phyloP scores from a whole-genome alignment of 2,113 vertebrate species.

The Vulpes vulpes region DNA sequence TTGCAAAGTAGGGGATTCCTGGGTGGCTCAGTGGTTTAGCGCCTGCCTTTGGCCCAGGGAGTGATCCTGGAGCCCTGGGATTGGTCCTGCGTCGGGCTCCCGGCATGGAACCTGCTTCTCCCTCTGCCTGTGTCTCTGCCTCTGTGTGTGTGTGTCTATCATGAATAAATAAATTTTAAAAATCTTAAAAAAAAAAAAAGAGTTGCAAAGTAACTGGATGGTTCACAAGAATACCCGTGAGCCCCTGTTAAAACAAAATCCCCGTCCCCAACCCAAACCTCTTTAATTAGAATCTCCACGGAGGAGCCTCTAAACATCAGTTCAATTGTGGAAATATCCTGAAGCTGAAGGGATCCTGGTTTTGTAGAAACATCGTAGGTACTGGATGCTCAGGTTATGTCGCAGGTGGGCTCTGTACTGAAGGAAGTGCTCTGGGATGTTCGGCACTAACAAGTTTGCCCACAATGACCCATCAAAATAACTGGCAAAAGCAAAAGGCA shows the following conservation, averaged over 20 bases:
- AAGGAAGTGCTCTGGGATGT: not conserved
- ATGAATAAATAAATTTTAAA: too few species aligned
- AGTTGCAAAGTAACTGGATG: slow-evolving; percentile 7
- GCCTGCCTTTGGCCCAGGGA: too few species aligned
- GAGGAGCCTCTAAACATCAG: not conserved
- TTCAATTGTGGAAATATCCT: not conserved
- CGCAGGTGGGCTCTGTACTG: not conserved
- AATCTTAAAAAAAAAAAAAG: not conserved
- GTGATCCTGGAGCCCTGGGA: too few species aligned
- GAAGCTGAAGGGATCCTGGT: not conserved
- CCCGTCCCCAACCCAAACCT: not conserved
- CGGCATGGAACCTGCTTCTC: too few species aligned
- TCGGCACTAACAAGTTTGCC: not conserved
- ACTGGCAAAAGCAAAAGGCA: not conserved
- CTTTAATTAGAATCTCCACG: not conserved
- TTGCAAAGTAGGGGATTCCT: not conserved
- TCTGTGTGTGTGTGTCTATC: too few species aligned
- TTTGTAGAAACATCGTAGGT: not conserved
- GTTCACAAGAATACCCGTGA: not conserved
- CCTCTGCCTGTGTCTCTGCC: too few species aligned
- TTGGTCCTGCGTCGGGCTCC: too few species aligned
- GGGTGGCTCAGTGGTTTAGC: too few species aligned
- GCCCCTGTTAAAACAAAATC: slow-evolving; percentile 61
- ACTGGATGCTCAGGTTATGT: not conserved
- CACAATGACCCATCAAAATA: not conserved